Base-by-base conservation (phyloP, 2,888 invertebrate species). In the Tethea ocularis region DNA sequence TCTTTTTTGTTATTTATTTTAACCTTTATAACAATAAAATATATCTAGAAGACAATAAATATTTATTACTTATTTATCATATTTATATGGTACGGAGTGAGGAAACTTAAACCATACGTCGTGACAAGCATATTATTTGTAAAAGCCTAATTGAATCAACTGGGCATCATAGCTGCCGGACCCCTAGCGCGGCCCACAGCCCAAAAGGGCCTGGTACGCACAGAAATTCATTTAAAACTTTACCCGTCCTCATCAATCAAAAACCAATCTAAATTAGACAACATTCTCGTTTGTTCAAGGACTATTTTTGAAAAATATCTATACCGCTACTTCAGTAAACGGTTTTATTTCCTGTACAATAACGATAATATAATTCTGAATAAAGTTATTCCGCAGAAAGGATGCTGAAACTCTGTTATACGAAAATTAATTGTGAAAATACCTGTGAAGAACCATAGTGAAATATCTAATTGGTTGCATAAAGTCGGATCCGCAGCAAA, bases 261-360 rank as follows among this genome's bases (percentile, higher is more conserved):
- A 89, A 87, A 82, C 77, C 87, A 87, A 88, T 89, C 82, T 89
- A 86, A 88, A 87, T 86, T 84, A 84, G 76, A 84, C 84, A 83
- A 82, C 78, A 84, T 81, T 81, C 74, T 71, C 66, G 72, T 78
- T 84, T 80, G 74, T 77, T 77, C 68, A 64, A 59, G 63, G 71
- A 68, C 65, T 75, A 75, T 77, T 77, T 72, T 73, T 65, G 61
- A 77, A 75, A 82, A 76, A 73, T 56, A 61, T 57, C 51, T 52
- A 17, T 52, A 53, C 17, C 17, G 26, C 29, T 2, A 53, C 17
- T 53, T 11, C 52, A n/a, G 29, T 17, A 3, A 29, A 38, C 56
- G 57, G 51, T 61, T 58, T 56, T 58, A 56, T 55, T 56, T 36
- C 26, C 20, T 29, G 26, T 46, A 46, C 52, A 26, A 46, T n/a